Percentiles rank a stretch among this genome's conserved stretches.
These are phyloP conservation scores for Phlogophora meticulosa DNA, from an alignment of 2,888 invertebrate species.

Conservation along the genomic window DNA sequence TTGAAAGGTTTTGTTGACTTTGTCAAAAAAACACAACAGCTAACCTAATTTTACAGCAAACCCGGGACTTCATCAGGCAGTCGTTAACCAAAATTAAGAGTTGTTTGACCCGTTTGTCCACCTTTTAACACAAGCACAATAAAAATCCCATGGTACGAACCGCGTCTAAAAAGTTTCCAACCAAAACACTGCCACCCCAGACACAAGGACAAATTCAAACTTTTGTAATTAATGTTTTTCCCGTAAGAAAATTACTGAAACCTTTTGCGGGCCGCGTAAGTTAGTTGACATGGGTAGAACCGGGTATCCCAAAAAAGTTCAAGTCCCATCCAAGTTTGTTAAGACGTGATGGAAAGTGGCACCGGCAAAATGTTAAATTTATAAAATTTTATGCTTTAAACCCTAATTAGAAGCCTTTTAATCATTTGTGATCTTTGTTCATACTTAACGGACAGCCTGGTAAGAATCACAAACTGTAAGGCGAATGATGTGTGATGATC, in stretches of 20 bases:
- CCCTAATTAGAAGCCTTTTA: slow-evolving; percentile 12
- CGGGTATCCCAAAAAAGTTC: slow-evolving; percentile 67
- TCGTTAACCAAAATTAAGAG: not conserved
- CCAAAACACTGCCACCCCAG: slow-evolving; percentile 55
- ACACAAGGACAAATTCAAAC: slow-evolving; percentile 66
- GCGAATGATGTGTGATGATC: too few relatives aligned
- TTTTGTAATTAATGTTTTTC: slow-evolving; percentile 77
- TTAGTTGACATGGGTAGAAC: slow-evolving; percentile 68
- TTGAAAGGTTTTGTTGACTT: not conserved
- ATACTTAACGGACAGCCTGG: not conserved
- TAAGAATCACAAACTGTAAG: not conserved
- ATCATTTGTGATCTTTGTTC: not conserved
- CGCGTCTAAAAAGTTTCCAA: slow-evolving; percentile 38
- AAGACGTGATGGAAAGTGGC: slow-evolving; percentile 66
- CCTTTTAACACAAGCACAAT: slow-evolving; percentile 11
- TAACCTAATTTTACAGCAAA: not conserved
- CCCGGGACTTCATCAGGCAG: not conserved
- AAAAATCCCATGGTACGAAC: not conserved
- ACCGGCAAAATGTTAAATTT: slow-evolving; percentile 68
- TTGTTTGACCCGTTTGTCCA: not conserved
- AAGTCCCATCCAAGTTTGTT: slow-evolving; percentile 68
- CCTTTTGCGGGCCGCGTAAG: slow-evolving; percentile 68
- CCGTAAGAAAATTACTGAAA: slow-evolving; percentile 73
- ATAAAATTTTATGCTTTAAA: slow-evolving; percentile 21
- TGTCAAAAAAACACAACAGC: not conserved